Percentiles rank a stretch among this genome's conserved stretches.
Evolutionary conservation across 1,140 invertebrate genomes (phyloP).

Genomic region (Drosophila melanica): DNA sequence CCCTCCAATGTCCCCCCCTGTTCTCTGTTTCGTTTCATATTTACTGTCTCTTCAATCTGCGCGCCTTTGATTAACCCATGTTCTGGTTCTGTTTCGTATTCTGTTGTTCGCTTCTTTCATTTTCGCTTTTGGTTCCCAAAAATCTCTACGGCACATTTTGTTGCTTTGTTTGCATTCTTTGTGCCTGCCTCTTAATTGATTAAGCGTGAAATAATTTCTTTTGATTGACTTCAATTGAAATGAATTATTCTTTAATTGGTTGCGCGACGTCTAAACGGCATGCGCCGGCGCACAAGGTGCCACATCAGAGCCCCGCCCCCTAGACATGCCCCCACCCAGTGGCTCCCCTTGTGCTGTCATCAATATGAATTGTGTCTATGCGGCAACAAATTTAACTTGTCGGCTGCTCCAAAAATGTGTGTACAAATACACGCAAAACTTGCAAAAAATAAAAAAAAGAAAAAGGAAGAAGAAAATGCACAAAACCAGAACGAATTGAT

Average conservation of each 20-base stretch:
- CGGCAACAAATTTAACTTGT: constrained; percentile 58
- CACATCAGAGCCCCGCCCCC: background rate
- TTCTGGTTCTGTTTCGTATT: background rate
- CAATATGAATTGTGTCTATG: constrained; percentile 61
- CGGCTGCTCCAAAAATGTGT: constrained; percentile 41
- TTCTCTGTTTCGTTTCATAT: background rate
- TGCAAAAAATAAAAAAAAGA: constrained; percentile 37
- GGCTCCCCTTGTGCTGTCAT: constrained; percentile 26
- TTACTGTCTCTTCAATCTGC: constrained; percentile 14
- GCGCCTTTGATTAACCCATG: constrained; percentile 12
- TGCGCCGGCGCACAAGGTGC: constrained; percentile 52
- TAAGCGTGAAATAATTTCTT: constrained; percentile 82
- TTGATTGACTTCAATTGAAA: constrained; percentile 82
- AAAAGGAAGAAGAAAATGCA: background rate
- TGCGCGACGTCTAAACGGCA: constrained; percentile 51
- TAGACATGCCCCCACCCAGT: background rate
- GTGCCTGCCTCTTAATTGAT: constrained; percentile 64
- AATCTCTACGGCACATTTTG: constrained; percentile 46
- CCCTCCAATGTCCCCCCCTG: background rate
- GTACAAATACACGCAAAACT: constrained; percentile 60
- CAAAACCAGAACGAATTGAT: no score
- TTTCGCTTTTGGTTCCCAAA: constrained; percentile 19
- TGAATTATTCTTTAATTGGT: constrained; percentile 81
- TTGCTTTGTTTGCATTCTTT: constrained; percentile 28
- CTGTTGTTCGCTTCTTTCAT: background rate